A percentile compares a stretch with the other conserved stretches of the same genome.
Conservation (phyloP, 1,140 invertebrate species). For the Drosophila truncata region DNA sequence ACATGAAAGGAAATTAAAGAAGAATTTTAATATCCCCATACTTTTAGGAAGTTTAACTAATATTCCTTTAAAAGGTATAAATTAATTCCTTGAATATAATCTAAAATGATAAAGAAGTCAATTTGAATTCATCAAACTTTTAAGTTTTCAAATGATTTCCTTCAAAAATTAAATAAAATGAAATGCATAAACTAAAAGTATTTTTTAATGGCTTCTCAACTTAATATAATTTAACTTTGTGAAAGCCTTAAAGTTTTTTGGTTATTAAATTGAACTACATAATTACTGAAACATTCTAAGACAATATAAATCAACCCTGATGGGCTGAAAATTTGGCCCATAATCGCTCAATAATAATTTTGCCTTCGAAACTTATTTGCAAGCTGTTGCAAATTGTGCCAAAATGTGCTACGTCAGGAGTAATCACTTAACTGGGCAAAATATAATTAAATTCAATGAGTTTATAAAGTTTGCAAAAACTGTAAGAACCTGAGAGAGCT, state of each 20-base stretch:
- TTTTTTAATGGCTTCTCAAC: not conserved
- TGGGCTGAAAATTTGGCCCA: not conserved
- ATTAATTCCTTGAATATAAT: not conserved
- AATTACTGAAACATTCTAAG: slow-evolving; percentile 1
- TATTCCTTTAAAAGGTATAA: no score
- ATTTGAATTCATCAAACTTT: not conserved
- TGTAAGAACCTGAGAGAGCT: not conserved
- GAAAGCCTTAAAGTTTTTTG: not conserved
- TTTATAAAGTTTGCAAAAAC: slow-evolving; percentile 4
- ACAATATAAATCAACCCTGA: slow-evolving; percentile 5
- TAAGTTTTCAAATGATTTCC: not conserved
- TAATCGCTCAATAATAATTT: slow-evolving; percentile 4
- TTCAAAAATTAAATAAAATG: not conserved
- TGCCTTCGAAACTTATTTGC: slow-evolving; percentile 6
- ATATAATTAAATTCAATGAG: slow-evolving; percentile 15
- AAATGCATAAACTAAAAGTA: no score
- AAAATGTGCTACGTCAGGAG: slow-evolving; percentile 11
- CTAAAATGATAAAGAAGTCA: not conserved
- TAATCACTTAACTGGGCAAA: slow-evolving; percentile 6
- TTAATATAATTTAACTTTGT: not conserved
- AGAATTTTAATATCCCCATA: not conserved
- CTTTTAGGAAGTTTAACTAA: not conserved
- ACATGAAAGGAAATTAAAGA: not conserved
- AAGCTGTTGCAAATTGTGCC: slow-evolving; percentile 16
- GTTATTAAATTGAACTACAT: not conserved